phyloP scores from a whole-genome alignment of 2,113 vertebrate species.

The Microtus pennsylvanicus region DNA sequence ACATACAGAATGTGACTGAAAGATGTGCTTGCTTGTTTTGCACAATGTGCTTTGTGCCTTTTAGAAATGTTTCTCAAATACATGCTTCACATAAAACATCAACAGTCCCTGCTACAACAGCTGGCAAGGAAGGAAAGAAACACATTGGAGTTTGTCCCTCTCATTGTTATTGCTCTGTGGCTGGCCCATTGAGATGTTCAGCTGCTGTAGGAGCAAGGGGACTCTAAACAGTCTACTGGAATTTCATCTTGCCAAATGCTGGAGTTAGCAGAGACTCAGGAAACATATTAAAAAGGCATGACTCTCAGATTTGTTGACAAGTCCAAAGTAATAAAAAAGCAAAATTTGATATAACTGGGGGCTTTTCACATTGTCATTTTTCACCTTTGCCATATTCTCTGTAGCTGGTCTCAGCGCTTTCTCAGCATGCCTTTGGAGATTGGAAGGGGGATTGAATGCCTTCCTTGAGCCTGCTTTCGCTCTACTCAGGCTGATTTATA shows the following conservation, averaged over 20 bases:
- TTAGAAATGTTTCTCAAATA: slow-evolving; percentile 40
- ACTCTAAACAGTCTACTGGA: slow-evolving; percentile 60
- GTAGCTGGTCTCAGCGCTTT: slow-evolving; percentile 66
- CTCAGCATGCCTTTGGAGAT: slow-evolving; percentile 58
- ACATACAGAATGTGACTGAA: background rate
- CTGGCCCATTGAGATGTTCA: slow-evolving; percentile 63
- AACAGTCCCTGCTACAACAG: background rate
- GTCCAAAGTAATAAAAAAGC: slow-evolving; percentile 72
- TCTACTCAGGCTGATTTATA: slow-evolving; percentile 56
- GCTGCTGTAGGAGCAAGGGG: slow-evolving; percentile 41
- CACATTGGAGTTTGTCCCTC: background rate
- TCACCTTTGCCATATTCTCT: slow-evolving; percentile 59
- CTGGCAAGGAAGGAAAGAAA: background rate
- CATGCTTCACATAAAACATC: slow-evolving; percentile 13
- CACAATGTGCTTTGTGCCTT: background rate
- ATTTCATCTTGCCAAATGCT: slow-evolving; percentile 73
- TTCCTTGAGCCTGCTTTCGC: slow-evolving; percentile 10
- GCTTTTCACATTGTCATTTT: slow-evolving; percentile 56
- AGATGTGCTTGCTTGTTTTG: background rate
- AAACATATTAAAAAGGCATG: slow-evolving; percentile 74
- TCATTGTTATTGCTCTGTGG: background rate
- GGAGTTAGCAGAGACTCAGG: slow-evolving; percentile 52
- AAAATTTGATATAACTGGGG: slow-evolving; percentile 65
- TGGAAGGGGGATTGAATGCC: slow-evolving; percentile 17
- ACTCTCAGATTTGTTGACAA: slow-evolving; percentile 74